phyloP scores from a whole-genome alignment of 2,113 vertebrate species.

The Triplophysa tibetana region DNA sequence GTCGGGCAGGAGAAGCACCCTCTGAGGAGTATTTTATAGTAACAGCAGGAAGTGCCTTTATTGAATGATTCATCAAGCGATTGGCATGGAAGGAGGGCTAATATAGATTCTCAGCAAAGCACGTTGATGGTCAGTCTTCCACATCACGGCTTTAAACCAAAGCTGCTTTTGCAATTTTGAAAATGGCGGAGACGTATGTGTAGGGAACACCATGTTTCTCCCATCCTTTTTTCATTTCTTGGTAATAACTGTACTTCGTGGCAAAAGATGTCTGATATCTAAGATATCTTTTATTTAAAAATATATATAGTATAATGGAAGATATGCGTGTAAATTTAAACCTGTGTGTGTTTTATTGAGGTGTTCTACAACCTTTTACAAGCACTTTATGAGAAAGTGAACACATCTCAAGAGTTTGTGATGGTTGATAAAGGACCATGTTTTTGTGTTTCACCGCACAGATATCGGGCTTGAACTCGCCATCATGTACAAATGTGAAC shows the following conservation, averaged over 20 bases:
- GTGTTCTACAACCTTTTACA: constrained; percentile 56
- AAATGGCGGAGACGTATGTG: constrained; percentile 26
- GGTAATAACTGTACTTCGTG: constrained; percentile 4
- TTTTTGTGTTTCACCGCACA: constrained; percentile 33
- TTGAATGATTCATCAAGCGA: constrained; percentile 66
- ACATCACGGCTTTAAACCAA: constrained; percentile 37
- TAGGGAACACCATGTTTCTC: not conserved
- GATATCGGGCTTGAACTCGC: not conserved
- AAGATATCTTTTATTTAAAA: constrained; percentile 55
- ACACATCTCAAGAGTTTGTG: constrained; percentile 34
- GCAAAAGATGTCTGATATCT: constrained; percentile 40
- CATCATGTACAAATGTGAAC: constrained; percentile 33
- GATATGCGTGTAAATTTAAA: constrained; percentile 45
- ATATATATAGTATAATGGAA: constrained; percentile 57
- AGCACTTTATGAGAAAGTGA: constrained; percentile 26
- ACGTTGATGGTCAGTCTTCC: constrained; percentile 48
- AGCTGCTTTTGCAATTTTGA: constrained; percentile 41
- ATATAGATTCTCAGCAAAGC: constrained; percentile 48
- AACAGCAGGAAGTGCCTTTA: constrained; percentile 51
- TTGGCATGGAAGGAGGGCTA: constrained; percentile 43
- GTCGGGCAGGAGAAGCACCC: constrained; percentile 40
- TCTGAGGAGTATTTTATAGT: constrained; percentile 42
- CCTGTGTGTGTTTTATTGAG: constrained; percentile 57
- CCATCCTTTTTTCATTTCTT: constrained; percentile 49
- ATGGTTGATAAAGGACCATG: not conserved